Base-by-base conservation (phyloP, 2,888 invertebrate species). In the Agrochola lychnidis region DNA sequence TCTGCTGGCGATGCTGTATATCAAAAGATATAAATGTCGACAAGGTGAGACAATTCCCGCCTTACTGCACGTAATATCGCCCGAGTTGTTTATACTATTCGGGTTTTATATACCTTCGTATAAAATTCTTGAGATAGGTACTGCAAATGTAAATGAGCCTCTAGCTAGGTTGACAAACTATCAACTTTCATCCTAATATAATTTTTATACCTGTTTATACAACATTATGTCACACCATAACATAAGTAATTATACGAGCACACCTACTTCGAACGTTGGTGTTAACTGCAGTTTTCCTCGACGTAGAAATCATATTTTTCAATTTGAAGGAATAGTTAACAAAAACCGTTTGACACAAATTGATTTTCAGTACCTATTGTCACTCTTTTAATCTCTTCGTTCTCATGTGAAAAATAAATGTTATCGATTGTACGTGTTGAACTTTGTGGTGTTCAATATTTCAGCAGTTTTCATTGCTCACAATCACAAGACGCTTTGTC, bases 41-140 rank as follows among this genome's bases (percentile, higher is more conserved):
- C 69, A 66, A 75, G 59, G 82, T 66, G 48, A 19, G 30, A 56
- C 25, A 42, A 77, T 64, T 66, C 45, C 53, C 59, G n/a, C 76
- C 40, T 45, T 59, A 45, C 19, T 57, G 66, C 66, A 57, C 66
- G 62, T 66, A 70, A 73, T 42, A 63, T 56, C 48, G 5, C 22
- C 0, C 45, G 19, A 59, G 14, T 66, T 56, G 16, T 63, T 62
- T 30, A 57, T 62, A 48, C 12, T 2, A 69, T 48, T 69, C 9
- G 6, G 16, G 53, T 48, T 53, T 68, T 40, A 59, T 64, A 45
- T 30, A 64, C 10, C 14, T 59, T 67, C n/a, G 14, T 42, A 51
- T 62, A 51, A 62, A 67, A 42, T 68, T 14, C 42, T 56, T 56
- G 14, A 30, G 14, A n/a, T 53, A 53, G 19, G 25, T 53, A 53